These are phyloP conservation scores for Eulithis testata DNA, from an alignment of 2,888 invertebrate genomes.

Conservation along the genomic window DNA sequence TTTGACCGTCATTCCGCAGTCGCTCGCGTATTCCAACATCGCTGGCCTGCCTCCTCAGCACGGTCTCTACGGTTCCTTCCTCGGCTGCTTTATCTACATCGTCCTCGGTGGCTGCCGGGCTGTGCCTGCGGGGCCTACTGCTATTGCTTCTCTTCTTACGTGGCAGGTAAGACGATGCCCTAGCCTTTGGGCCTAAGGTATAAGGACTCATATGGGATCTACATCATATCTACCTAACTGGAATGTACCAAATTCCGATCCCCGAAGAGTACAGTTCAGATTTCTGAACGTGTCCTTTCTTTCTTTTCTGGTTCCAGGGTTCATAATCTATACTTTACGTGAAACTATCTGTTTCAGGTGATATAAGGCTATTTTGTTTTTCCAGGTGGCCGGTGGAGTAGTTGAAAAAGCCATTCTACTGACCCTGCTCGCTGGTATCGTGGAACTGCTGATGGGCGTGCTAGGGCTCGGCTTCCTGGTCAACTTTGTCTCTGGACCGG, in stretches of 20 bases:
- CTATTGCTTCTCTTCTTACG: conserved; percentile 94
- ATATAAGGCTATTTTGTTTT: not conserved
- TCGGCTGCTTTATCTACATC: conserved; percentile 95
- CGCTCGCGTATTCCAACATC: conserved; percentile 91
- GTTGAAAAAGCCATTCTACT: conserved; percentile 90
- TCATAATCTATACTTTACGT: too few species aligned
- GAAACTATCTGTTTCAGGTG: too few species aligned
- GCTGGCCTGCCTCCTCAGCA: conserved; percentile 93
- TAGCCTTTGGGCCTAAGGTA: too few species aligned
- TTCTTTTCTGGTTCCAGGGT: too few species aligned
- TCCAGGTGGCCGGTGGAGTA: conserved; percentile 86
- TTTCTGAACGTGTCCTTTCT: too few species aligned
- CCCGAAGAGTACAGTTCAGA: too few species aligned
- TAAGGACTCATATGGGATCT: too few species aligned
- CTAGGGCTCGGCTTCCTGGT: conserved; percentile 94
- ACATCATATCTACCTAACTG: too few species aligned
- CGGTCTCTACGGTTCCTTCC: conserved; percentile 96
- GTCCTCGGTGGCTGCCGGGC: conserved; percentile 96
- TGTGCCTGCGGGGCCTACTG: conserved; percentile 96
- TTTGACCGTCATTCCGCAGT: conserved; percentile 96
- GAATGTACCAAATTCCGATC: too few species aligned
- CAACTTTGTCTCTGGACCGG: conserved; percentile 95
- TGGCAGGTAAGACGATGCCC: conserved; percentile 76
- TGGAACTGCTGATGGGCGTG: conserved; percentile 92
- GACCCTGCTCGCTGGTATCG: conserved; percentile 89